Evolutionary conservation across 23 tunicate species (phyloP), one percentile per base, ranked within the genome.

Genomic region (Oikopleura albicans): DNA sequence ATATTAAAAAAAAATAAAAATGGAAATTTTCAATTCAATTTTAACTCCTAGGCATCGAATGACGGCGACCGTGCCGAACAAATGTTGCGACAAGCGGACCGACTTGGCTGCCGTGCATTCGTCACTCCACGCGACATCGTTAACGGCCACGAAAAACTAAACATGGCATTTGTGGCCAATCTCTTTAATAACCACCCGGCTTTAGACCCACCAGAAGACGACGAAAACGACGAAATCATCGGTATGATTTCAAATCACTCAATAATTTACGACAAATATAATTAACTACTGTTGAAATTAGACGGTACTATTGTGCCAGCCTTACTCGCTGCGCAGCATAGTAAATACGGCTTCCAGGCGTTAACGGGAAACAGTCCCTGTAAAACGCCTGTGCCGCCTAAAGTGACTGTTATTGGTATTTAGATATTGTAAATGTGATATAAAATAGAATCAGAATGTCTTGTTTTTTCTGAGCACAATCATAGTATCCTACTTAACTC

Each of bases 141-240:
- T 57, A 87, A 85, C 35, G 99, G 99, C 85, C 87, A 91, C 66
- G 79, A 89, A 2, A 95, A 91, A 41, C 92, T 95, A 0, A 95
- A 95, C 86, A 85, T 95, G 92, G 99, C 99, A 41, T 95, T 95
- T 84, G 99, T 95, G 40, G 99, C 99, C 76, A 91, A 95, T 66
- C 88, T 95, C 33, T 95, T 95, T 86, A 95, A 95, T 86, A 95
- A 95, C 2, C 89, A 91, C 63, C 99, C 99, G 1, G 90, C 92
- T 40, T 84, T 95, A 39, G 87, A 87, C 34, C 79, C 79, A n/a
- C 79, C 79, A 71, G 87, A 91, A 63, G 88, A 84, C 33, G 88
- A 85, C 40, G 85, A 83, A 40, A 91, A 88, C 29, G 84, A 86
- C 37, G 89, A 83, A 39, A 36, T 88, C 4, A 87, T 88, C 16